These are phyloP conservation scores for Brienomyrus brachyistius DNA, from an alignment of 2,113 vertebrate species.

Conservation along the genomic window DNA sequence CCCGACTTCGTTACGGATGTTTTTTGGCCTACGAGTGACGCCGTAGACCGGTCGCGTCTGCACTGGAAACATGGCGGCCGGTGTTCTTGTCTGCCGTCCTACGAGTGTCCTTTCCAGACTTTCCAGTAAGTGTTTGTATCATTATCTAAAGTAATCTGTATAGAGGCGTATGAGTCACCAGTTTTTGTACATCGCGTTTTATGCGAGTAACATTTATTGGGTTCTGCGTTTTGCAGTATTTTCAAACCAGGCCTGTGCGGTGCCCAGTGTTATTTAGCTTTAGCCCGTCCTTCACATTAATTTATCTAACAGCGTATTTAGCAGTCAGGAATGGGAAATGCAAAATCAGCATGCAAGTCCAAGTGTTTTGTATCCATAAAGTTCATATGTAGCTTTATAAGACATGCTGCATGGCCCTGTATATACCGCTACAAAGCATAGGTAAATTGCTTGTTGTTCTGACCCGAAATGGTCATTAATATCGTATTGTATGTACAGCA, in stretches of 20 bases:
- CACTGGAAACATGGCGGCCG: conserved; percentile 56
- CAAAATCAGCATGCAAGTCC: background rate
- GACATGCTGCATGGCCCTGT: background rate
- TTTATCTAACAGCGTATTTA: background rate
- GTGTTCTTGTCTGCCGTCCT: conserved; percentile 55
- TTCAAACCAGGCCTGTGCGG: background rate
- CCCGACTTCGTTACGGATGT: background rate
- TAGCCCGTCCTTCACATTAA: background rate
- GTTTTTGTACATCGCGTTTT: background rate
- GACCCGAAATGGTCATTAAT: background rate
- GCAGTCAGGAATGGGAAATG: background rate
- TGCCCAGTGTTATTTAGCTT: background rate
- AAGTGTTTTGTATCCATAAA: background rate
- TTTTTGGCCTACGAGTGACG: background rate
- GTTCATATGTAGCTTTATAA: background rate
- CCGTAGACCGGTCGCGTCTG: conserved; percentile 28
- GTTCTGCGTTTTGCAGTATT: background rate
- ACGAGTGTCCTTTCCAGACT: conserved; percentile 62
- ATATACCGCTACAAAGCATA: background rate
- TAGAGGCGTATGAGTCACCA: background rate
- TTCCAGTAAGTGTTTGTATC: conserved; percentile 46
- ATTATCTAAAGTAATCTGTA: background rate
- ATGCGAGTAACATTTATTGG: background rate
- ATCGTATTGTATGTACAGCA: background rate
- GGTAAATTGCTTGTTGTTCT: background rate